Evolutionary conservation across 1,140 invertebrate species (phyloP), one percentile per base, ranked within the genome.

Genomic region (Idris sp.): DNA sequence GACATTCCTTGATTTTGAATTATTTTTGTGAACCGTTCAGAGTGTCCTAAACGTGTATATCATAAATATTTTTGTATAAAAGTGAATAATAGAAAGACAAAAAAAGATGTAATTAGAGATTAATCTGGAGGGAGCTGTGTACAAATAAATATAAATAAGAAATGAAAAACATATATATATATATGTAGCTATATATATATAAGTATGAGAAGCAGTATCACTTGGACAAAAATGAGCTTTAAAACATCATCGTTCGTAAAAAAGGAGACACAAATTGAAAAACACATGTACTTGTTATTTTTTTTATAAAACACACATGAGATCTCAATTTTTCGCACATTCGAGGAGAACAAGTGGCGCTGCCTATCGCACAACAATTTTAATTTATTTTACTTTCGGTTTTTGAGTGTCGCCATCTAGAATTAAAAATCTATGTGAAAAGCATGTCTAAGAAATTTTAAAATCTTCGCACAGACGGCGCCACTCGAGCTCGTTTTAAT

Each of bases 1-100:
- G 61, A 80, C 76, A 81, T 81, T 81, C 74, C 81, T 68, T 72
- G 62, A 43, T 69, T 67, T 48, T n/a, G 35, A 18, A 76, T 81
- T 79, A 77, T 80, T 81, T 80, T 79, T 81, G 64, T 62, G 68
- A 56, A 73, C 7, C 31, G 74, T 79, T 76, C 76, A 80, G 74
- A 74, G 58, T 72, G 64, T 79, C 78, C 48, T 74, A 61, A n/a
- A 77, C 38, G 53, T 67, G 67, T 72, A 80, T 71, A 79, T 79
- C 78, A 67, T 76, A 73, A 61, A 68, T 76, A 74, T 81, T 79
- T 81, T 81, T 81, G 78, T 79, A 76, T 53, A 68, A 76, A 71
- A 54, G 31, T 13, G 19, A 28, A 49, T 61, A 59, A 65, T n/a
- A n/a, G n/a, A n/a, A 51, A 22, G 14, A 54, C 11, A 33, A 65